Evolutionary conservation across 2,888 invertebrate species (phyloP).

Genomic region (Entomobrya multifasciata): DNA sequence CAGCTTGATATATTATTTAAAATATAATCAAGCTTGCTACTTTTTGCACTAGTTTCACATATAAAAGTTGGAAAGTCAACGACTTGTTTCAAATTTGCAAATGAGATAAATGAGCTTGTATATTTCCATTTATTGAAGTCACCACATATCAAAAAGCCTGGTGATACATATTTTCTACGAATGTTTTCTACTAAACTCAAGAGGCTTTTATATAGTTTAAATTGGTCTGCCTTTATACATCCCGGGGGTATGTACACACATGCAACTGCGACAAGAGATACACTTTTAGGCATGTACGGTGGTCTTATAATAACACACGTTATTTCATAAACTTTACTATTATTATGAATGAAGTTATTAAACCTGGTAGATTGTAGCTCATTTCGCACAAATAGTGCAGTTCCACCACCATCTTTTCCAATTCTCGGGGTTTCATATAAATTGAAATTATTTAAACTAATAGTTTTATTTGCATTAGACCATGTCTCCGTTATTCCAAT

Average conservation of each 20-base stretch:
- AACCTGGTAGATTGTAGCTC: background rate
- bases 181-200: slow-evolving; percentile 3
- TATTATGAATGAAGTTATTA: slow-evolving; percentile 34
- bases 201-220: slow-evolving; percentile 1
- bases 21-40: slow-evolving; percentile 6
- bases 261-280: slow-evolving; percentile 22
- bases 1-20: background rate
- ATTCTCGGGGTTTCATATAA: background rate
- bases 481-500: slow-evolving; percentile 34
- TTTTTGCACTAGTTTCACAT: background rate
- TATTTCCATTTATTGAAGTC: slow-evolving; percentile 42
- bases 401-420: slow-evolving; percentile 16
- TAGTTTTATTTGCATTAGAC: background rate
- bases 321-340: slow-evolving; percentile 9
- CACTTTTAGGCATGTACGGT: slow-evolving; percentile 11
- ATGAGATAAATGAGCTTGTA: background rate
- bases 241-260: slow-evolving; percentile 42
- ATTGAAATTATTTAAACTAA: slow-evolving; percentile 4
- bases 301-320: slow-evolving; percentile 28
- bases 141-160: slow-evolving; percentile 26
- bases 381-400: slow-evolving; percentile 10
- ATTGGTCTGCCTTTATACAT: background rate
- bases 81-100: background rate
- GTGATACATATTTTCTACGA: background rate
- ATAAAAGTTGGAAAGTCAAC: background rate